phyloP scores from a whole-genome alignment of 2,888 invertebrate species.

The Drosophila ezoana region DNA sequence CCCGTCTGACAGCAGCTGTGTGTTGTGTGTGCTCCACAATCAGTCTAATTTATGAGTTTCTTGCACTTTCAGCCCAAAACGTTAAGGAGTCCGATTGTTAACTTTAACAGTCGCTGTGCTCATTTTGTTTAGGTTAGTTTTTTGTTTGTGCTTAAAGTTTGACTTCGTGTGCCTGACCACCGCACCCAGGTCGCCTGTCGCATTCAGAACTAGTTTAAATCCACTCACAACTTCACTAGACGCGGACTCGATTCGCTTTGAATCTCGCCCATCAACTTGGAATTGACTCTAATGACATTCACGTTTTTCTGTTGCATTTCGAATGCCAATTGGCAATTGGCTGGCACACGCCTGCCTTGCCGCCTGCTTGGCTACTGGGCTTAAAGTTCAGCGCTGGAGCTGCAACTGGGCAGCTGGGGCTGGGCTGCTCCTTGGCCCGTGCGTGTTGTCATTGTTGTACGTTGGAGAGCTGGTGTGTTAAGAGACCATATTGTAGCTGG shows the following conservation, averaged over 20 bases:
- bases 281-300: conserved; percentile 72
- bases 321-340: conserved; percentile 52
- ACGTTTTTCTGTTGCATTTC: conserved; percentile 58
- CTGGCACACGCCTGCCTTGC: conserved; percentile 47
- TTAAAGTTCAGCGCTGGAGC: conserved; percentile 54
- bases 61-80: conserved; percentile 63
- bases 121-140: conserved; percentile 6
- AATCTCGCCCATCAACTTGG: conserved; percentile 62
- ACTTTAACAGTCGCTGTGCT: conserved; percentile 27
- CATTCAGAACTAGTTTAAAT: conserved; percentile 50
- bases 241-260: conserved; percentile 3
- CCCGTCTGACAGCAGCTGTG: conserved; percentile 25
- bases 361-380: conserved; percentile 58
- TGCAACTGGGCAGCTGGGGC: background rate
- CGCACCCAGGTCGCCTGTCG: conserved; percentile 30
- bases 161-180: conserved; percentile 60
- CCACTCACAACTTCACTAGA: conserved; percentile 14
- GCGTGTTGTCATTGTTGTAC: conserved; percentile 34
- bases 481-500: conserved; percentile 15
- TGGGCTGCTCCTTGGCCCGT: conserved; percentile 38
- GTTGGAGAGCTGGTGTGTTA: conserved; percentile 1
- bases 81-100: conserved; percentile 45
- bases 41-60: conserved; percentile 74
- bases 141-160: conserved; percentile 54
- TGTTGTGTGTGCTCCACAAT: conserved; percentile 32